Percentiles rank a stretch among this genome's conserved stretches.
Conservation (phyloP, 2,113 vertebrate species). For the Sapayoa aenigma region DNA sequence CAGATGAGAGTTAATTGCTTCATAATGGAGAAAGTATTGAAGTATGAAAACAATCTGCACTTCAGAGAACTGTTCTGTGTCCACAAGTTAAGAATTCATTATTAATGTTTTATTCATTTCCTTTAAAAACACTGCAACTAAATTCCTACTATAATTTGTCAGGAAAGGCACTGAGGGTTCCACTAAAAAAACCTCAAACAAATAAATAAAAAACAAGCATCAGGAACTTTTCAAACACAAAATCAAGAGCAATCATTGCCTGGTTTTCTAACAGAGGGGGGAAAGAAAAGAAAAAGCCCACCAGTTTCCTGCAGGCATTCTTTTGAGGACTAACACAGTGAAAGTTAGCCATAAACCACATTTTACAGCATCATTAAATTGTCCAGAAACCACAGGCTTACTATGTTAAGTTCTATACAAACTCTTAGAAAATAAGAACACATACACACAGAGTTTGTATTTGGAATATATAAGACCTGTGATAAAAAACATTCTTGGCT, state of each 20-base stretch:
- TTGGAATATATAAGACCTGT: background rate
- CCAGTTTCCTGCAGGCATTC: background rate
- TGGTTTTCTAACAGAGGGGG: background rate
- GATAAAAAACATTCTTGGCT: background rate
- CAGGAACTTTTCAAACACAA: background rate
- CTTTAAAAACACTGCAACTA: slow-evolving; percentile 23
- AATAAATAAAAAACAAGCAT: background rate
- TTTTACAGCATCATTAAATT: background rate
- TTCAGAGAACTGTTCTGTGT: background rate
- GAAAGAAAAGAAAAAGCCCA: background rate
- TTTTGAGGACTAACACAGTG: background rate
- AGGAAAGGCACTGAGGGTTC: background rate
- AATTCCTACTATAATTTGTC: slow-evolving; percentile 24
- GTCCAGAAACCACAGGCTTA: background rate
- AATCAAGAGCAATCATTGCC: background rate
- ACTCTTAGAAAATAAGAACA: background rate
- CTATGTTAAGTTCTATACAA: background rate
- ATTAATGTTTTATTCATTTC: slow-evolving; percentile 43
- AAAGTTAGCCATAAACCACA: background rate
- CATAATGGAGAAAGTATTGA: slow-evolving; percentile 10
- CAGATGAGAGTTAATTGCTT: background rate
- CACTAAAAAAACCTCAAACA: background rate
- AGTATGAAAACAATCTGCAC: slow-evolving; percentile 20
- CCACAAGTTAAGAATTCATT: slow-evolving; percentile 57
- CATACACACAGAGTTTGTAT: background rate